Base-by-base conservation (phyloP, 2,113 vertebrate species). In the Muntiacus muntjak region DNA sequence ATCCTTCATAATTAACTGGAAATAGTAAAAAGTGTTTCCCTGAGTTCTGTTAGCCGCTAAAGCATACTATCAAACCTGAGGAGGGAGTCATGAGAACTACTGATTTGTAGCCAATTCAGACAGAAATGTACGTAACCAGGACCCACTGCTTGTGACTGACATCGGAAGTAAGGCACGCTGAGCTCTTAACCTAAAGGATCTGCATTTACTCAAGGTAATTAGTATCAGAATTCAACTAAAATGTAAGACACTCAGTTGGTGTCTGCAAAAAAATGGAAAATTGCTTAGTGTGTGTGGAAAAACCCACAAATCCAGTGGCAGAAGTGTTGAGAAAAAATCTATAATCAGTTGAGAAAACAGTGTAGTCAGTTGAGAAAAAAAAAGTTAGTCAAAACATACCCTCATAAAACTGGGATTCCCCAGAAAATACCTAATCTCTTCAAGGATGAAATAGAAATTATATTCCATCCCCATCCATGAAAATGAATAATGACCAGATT, bases 31-130 rank as follows among this genome's bases (percentile, higher is more conserved):
- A 64, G 8, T 62, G 26, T 89, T 84, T 52, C 25, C 26, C 40
- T 76, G 79, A 74, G 43, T 50, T 90, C 43, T 95, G 33, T 74
- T 54, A 90, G 17, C 23, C 43, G 23, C 58, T 93, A 60, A 57
- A 21, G 6, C 62, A 43, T 67, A 57, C 16, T 74, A 47, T 83
- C 40, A 89, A 52, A 84, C 62, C 8, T 60, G 62, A 74, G 13
- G 26, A 74, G 26, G 6, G 23, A 25, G 43, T 58, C 33, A 84
- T 76, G 45, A 36, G 26, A 85, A 43, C n/a, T 47, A 79, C 11
- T 52, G 2, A 86, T 54, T 62, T 78, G 26, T 26, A 86, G 15
- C 21, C 36, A 91, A 11, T 85, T 78, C 15, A 60, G 26, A 54
- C 11, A 62, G 57, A 84, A 62, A 23, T 91, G 36, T 94, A 36